Conservation (phyloP, 2,113 vertebrate genomes). For the Dromiciops gliroides region DNA sequence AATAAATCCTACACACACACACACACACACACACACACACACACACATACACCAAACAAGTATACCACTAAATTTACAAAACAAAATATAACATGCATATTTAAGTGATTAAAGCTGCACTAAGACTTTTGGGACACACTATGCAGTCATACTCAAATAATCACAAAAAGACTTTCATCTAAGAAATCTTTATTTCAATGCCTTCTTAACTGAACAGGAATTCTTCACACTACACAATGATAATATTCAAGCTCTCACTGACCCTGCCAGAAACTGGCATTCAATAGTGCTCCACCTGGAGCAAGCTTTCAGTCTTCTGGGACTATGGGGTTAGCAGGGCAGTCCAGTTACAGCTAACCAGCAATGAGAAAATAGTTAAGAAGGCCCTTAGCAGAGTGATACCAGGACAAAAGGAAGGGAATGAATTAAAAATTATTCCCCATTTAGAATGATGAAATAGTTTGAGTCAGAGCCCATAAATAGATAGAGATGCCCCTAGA, state of each 20-base stretch:
- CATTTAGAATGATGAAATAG: background rate
- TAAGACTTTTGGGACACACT: background rate
- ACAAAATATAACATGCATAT: background rate
- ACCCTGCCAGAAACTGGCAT: background rate
- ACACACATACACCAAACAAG: no score
- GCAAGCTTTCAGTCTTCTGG: background rate
- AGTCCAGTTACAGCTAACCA: background rate
- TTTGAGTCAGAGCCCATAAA: slow-evolving; percentile 26
- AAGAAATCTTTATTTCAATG: background rate
- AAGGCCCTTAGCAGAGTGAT: background rate
- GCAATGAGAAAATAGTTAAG: background rate
- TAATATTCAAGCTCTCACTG: background rate
- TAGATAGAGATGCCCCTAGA: slow-evolving; percentile 13
- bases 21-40: no score
- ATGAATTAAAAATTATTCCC: background rate
- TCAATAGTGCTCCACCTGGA: slow-evolving; percentile 23
- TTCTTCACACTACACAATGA: slow-evolving; percentile 13
- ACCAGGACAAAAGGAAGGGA: background rate
- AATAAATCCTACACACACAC: background rate
- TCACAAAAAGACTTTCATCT: background rate
- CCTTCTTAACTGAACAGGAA: slow-evolving; percentile 50
- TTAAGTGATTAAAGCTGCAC: background rate
- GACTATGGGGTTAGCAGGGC: background rate
- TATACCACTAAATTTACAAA: background rate
- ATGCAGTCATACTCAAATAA: background rate